Base-by-base conservation (phyloP, 2,113 vertebrate genomes). In the Entelurus aequoreus region DNA sequence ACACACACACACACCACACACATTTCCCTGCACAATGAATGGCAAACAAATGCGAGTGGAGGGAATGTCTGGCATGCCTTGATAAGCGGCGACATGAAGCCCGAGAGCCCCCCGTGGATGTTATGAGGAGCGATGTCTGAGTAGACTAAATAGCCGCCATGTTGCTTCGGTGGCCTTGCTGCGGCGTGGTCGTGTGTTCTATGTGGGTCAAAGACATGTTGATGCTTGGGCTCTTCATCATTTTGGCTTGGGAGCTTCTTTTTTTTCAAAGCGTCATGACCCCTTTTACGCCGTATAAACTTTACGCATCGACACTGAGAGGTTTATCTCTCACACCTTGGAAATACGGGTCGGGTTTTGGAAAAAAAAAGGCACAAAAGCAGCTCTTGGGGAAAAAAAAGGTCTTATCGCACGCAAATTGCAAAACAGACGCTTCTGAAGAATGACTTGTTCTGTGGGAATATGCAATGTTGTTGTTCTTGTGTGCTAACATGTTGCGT, bases 31-130 rank as follows among this genome's bases (percentile, higher is more conserved):
- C 48, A 58, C 28, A 1, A 21, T 52, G 75, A 65, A 40, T 38
- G 16, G 37, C 74, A 74, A 65, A 65, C 60, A 47, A 57, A 57
- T 75, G 56, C 28, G 60, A n/a, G 71, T 40, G 42, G 59, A 57
- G 78, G 63, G 76, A 88, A 87, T 89, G 79, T 84, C 71, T 87
- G 85, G 76, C 84, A 86, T 88, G 79, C 73, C 67, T 83, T 60
- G 66, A 82, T 86, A 80, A 84, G 80, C 84, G 74, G 69, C 68
- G 78, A 69, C 83, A 72, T 1, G 70, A 87, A 74, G 66, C 76
- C 52, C 37, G 61, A 8, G 54, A 79, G 21, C 64, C 63, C 65
- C 65, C 47, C n/a, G 13, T 79, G 74, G 68, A 72, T 84, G 85
- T 88, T 88, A 67, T 86, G 83, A 84, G 79, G 68, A 80, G 78